Conservation (phyloP, 2,888 invertebrate genomes). For the Hirtodrosophila alboralis region DNA sequence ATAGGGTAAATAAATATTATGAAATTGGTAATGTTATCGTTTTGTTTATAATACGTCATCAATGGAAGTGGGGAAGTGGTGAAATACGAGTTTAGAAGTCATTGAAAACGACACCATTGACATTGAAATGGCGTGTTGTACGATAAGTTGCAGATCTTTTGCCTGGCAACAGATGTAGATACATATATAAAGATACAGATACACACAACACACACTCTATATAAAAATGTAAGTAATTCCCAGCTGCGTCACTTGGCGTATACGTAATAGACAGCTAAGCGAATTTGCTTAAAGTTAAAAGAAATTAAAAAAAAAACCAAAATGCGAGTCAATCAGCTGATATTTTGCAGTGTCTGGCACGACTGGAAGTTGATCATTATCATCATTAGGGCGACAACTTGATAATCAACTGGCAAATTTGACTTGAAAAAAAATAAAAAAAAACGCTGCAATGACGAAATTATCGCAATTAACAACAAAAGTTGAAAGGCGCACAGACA, state of each 20-base stretch:
- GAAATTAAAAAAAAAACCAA: slow-evolving; percentile 29
- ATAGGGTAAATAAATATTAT: background rate
- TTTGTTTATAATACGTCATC: slow-evolving; percentile 58
- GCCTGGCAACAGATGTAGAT: slow-evolving; percentile 59
- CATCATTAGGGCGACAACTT: slow-evolving; percentile 12
- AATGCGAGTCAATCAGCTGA: slow-evolving; percentile 60
- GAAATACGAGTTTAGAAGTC: slow-evolving; percentile 32
- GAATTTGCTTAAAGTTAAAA: slow-evolving; percentile 45
- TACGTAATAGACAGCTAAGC: slow-evolving; percentile 48
- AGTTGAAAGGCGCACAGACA: slow-evolving; percentile 15
- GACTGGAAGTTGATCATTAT: slow-evolving; percentile 17
- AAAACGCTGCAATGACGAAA: slow-evolving; percentile 64
- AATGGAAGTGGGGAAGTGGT: slow-evolving; percentile 52
- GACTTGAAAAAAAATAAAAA: no score
- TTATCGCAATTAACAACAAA: slow-evolving; percentile 23
- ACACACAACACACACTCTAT: background rate
- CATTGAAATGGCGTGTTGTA: slow-evolving; percentile 60
- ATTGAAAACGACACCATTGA: slow-evolving; percentile 66
- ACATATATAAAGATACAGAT: slow-evolving; percentile 6
- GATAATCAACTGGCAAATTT: slow-evolving; percentile 24
- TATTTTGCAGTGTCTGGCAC: slow-evolving; percentile 57
- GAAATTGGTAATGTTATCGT: slow-evolving; percentile 11
- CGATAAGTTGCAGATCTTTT: slow-evolving; percentile 43
- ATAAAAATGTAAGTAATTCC: slow-evolving; percentile 7
- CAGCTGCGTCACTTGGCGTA: slow-evolving; percentile 30